These are phyloP conservation scores for Lochmaea capreae DNA, from an alignment of 2,888 invertebrate species.

Conservation along the genomic window DNA sequence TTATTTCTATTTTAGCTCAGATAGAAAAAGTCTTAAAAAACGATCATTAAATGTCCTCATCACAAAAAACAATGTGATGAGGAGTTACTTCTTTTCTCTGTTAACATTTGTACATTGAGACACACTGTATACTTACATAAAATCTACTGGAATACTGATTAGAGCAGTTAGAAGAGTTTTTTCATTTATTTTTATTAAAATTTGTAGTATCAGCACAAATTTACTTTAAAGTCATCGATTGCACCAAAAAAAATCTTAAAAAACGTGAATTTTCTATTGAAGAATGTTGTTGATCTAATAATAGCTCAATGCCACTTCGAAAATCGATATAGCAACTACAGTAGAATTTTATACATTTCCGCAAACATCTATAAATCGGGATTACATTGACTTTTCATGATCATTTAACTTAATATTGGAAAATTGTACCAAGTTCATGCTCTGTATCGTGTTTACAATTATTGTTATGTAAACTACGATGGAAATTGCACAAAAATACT, in stretches of 20 bases:
- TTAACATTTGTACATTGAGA: no score
- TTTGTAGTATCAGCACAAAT: no score
- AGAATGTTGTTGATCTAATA: not conserved
- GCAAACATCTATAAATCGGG: constrained; percentile 32
- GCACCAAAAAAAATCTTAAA: not conserved
- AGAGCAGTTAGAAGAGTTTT: no score
- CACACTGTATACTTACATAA: no score
- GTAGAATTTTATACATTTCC: constrained; percentile 16
- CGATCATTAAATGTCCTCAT: no score
- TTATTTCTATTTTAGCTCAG: no score
- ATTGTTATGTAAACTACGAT: constrained; percentile 42
- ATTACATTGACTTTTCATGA: constrained; percentile 47
- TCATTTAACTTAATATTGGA: constrained; percentile 53
- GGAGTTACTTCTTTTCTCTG: no score
- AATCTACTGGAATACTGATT: no score
- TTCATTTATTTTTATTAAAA: no score
- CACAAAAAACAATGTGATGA: no score
- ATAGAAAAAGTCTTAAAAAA: no score
- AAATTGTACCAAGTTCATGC: constrained; percentile 60
- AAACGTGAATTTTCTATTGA: not conserved
- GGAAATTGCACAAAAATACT: constrained; percentile 52
- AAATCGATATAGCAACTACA: not conserved
- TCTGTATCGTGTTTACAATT: constrained; percentile 53
- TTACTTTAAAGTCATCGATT: no score
- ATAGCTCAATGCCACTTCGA: constrained; percentile 3